These are phyloP conservation scores for Tipula unca DNA, from an alignment of 2,888 invertebrate species.

Conservation along the genomic window DNA sequence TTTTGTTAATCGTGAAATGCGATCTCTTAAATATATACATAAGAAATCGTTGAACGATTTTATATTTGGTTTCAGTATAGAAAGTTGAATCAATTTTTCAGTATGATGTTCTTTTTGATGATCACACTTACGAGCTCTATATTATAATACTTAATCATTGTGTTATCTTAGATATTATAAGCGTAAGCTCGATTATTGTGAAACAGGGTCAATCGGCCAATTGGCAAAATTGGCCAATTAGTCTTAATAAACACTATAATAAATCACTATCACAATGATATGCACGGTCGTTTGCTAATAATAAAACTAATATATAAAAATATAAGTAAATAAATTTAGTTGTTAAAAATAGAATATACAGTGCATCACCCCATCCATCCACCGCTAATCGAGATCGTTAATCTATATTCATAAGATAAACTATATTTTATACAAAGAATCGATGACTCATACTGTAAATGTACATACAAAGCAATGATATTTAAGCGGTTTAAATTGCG, in stretches of 20 bases:
- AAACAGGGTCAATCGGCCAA: neutral
- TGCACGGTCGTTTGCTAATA: neutral
- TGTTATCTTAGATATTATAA: too few relatives aligned
- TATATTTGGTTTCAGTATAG: neutral
- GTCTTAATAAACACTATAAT: neutral
- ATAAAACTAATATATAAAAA: neutral
- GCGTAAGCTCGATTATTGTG: neutral
- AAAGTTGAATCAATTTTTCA: neutral
- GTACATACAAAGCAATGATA: neutral
- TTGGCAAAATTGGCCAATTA: neutral
- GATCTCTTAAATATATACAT: neutral
- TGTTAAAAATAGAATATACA: neutral
- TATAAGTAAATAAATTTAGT: neutral
- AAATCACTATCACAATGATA: neutral
- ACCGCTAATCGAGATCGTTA: neutral
- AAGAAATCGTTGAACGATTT: neutral
- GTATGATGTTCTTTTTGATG: neutral
- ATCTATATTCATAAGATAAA: too few relatives aligned
- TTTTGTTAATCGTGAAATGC: neutral
- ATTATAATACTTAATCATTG: neutral
- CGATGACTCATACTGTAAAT: neutral
- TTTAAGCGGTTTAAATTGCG: neutral
- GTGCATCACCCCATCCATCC: neutral
- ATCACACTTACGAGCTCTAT: neutral
- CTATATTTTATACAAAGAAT: neutral